Evolutionary conservation across 2,888 invertebrate species (phyloP).

Genomic region (Cyclophora albipunctata): DNA sequence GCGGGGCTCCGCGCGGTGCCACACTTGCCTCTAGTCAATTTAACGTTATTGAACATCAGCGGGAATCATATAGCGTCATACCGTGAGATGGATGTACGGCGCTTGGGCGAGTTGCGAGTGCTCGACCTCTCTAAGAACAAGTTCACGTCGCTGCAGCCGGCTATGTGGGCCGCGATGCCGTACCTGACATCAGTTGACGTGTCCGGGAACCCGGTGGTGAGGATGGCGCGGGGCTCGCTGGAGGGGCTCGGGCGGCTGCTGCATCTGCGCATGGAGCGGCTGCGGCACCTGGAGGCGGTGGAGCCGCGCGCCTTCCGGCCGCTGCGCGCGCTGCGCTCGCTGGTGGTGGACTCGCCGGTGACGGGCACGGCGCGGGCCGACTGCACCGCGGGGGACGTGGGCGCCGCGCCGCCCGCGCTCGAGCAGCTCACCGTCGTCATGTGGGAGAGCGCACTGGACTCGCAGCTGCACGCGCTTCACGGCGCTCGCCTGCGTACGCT

Average conservation of each 20-base stretch:
- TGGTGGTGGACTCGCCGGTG: slow-evolving; percentile 79
- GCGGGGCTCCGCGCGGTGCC: slow-evolving; percentile 82
- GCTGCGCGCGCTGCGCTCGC: slow-evolving; percentile 77
- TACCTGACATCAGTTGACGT: slow-evolving; percentile 82
- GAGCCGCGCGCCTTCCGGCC: slow-evolving; percentile 81
- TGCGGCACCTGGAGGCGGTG: slow-evolving; percentile 79
- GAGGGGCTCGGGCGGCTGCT: slow-evolving; percentile 80
- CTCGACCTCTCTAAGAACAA: slow-evolving; percentile 83
- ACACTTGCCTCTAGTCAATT: slow-evolving; percentile 76
- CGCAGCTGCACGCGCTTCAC: slow-evolving; percentile 81
- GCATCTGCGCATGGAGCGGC: slow-evolving; percentile 79
- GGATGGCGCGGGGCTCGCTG: slow-evolving; percentile 78
- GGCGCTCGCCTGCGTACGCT: slow-evolving; percentile 83
- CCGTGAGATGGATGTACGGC: slow-evolving; percentile 78
- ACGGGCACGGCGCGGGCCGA: slow-evolving; percentile 50
- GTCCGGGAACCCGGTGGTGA: slow-evolving; percentile 85
- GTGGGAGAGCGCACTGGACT: slow-evolving; percentile 78
- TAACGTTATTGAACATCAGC: slow-evolving; percentile 83
- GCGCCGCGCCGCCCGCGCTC: slow-evolving; percentile 27
- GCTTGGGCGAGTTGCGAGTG: slow-evolving; percentile 77
- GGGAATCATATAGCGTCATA: slow-evolving; percentile 80
- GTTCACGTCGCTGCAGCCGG: slow-evolving; percentile 79
- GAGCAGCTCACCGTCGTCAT: slow-evolving; percentile 71
- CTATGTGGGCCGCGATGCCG: slow-evolving; percentile 79
- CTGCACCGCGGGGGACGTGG: slow-evolving; percentile 25